These are phyloP conservation scores for Picus viridis DNA, from an alignment of 2,797 vertebrate genomes.

Conservation along the genomic window DNA sequence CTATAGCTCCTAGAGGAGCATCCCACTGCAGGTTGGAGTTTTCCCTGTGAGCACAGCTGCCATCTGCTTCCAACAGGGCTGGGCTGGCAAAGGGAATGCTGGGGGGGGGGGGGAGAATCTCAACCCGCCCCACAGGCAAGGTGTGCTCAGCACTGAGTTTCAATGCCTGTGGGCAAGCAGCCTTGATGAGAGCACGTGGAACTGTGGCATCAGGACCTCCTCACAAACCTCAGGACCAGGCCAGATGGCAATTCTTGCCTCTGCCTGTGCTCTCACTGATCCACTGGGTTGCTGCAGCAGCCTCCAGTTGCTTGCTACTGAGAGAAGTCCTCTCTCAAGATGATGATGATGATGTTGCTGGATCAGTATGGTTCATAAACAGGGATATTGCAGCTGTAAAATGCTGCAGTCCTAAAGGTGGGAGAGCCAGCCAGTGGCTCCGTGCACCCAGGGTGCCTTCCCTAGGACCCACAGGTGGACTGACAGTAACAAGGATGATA, in stretches of 20 bases:
- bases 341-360: not conserved
- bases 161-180: fast-evolving
- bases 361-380: slow-evolving; percentile 27
- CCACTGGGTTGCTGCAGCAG: not conserved
- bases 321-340: slow-evolving; percentile 8
- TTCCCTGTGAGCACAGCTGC: too few species aligned
- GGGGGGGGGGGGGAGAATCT: too few species aligned
- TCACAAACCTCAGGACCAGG: not conserved
- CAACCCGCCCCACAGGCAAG: too few species aligned
- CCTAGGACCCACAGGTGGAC: not conserved
- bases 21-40: too few species aligned
- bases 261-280: not conserved
- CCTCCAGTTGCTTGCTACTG: not conserved
- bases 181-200: not conserved
- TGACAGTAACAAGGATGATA: too few species aligned
- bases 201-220: not conserved
- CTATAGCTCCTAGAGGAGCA: too few species aligned
- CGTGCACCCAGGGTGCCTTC: not conserved
- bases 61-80: too few species aligned
- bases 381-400: not conserved
- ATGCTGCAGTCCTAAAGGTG: not conserved
- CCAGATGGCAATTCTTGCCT: not conserved
- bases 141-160: not conserved
- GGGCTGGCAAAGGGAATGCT: too few species aligned
- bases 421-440: not conserved